Evolutionary conservation across 1,140 invertebrate species (phyloP).

Genomic region (Drosophila lowei): DNA sequence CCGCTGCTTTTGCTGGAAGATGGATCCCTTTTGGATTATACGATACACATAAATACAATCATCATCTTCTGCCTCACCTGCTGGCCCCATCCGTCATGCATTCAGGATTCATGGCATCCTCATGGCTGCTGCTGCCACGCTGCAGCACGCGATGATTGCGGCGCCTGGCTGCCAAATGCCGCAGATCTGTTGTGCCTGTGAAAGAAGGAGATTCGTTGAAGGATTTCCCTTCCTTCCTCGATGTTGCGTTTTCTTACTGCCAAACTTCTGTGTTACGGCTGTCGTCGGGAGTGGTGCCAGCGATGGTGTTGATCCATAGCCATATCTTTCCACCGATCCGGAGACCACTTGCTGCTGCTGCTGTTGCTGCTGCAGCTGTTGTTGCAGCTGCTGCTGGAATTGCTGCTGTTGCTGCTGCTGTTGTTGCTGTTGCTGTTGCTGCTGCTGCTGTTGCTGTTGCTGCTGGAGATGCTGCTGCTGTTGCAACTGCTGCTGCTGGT

Average conservation of each 20-base stretch:
- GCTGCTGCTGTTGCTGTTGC: conserved; percentile 31
- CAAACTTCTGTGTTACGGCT: conserved; percentile 64
- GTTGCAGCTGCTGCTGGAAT: conserved; percentile 14
- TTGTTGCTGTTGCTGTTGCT: conserved; percentile 30
- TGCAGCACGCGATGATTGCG: conserved; percentile 57
- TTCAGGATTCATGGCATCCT: conserved; percentile 43
- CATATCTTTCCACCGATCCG: conserved; percentile 66
- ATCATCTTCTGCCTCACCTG: conserved; percentile 24
- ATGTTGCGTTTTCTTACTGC: conserved; percentile 65
- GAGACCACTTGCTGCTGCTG: conserved; percentile 23
- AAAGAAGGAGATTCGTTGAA: not conserved
- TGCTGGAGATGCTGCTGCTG: conserved; percentile 41
- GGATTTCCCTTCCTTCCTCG: too few relatives aligned
- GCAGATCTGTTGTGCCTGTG: conserved; percentile 75
- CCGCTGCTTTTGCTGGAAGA: conserved; percentile 48
- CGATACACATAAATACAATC: not conserved
- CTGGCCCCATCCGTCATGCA: conserved; percentile 48
- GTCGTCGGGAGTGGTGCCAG: conserved; percentile 61
- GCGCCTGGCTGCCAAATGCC: conserved; percentile 60
- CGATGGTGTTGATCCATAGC: conserved; percentile 77
- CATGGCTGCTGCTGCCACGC: conserved; percentile 39
- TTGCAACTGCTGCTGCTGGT: conserved; percentile 55
- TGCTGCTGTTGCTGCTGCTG: conserved; percentile 26
- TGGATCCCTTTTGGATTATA: not conserved
- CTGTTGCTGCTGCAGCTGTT: conserved; percentile 20